These are phyloP conservation scores for Labrus mixtus DNA, from an alignment of 2,113 vertebrate genomes.

Conservation along the genomic window DNA sequence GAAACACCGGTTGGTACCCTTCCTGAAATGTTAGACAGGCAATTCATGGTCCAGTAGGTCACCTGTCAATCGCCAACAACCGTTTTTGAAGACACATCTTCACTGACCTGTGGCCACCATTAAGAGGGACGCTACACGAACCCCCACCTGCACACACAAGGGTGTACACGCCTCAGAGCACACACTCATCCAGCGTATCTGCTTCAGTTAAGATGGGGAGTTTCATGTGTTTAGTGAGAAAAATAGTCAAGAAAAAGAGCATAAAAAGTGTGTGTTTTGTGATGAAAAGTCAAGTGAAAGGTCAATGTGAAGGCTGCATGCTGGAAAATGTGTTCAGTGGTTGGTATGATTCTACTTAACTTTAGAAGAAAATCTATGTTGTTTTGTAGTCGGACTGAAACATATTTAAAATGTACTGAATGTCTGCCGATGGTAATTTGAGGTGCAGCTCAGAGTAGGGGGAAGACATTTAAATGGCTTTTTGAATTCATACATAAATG, in stretches of 20 bases:
- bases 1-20: slow-evolving; percentile 79
- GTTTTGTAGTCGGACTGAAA: slow-evolving; percentile 21
- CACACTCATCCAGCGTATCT: slow-evolving; percentile 22
- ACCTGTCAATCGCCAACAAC: slow-evolving; percentile 80
- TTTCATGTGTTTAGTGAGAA: slow-evolving; percentile 48
- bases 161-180: slow-evolving; percentile 8
- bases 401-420: slow-evolving; percentile 44
- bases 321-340: slow-evolving; percentile 15
- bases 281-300: slow-evolving; percentile 62
- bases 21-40: slow-evolving; percentile 76
- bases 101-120: slow-evolving; percentile 77
- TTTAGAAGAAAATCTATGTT: slow-evolving; percentile 12
- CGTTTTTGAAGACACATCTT: slow-evolving; percentile 74
- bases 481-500: slow-evolving; percentile 73
- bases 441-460: slow-evolving; percentile 6
- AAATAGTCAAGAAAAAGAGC: slow-evolving; percentile 36
- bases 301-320: slow-evolving; percentile 18
- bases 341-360: not conserved
- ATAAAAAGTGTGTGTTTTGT: slow-evolving; percentile 43
- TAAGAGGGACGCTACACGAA: slow-evolving; percentile 45
- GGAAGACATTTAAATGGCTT: slow-evolving; percentile 35
- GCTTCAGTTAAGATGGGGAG: slow-evolving; percentile 61
- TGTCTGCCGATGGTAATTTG: slow-evolving; percentile 40
- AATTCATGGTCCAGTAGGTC: slow-evolving; percentile 73
- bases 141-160: not conserved